Evolutionary conservation across 2,888 invertebrate genomes (phyloP), one percentile per base, ranked within the genome.

Genomic region (Chymomyza amoena): DNA sequence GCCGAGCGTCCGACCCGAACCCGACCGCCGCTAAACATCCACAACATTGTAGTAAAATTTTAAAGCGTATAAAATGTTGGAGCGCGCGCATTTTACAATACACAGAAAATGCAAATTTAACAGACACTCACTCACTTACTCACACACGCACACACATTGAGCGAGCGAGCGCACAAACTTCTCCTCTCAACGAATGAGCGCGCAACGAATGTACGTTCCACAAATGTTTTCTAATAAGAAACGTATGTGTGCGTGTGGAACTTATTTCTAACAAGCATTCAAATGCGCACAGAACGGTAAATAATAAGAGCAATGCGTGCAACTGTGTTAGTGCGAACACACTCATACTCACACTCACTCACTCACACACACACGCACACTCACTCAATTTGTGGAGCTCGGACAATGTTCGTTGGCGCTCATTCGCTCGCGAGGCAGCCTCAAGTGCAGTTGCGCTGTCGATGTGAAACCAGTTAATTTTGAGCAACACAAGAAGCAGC

Each of bases 41-140:
- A 57, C 15, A 66, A 81, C 80, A 75, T 70, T 78, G 81, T 81
- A 76, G 76, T 77, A 78, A 86, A 88, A 85, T 88, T 88, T 88
- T 89, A 88, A 88, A 87, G 83, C 88, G 87, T 85, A 87, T 88
- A 88, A 87, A 88, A 87, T 77, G 85, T 83, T 88, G 83, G 84
- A 76, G 82, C 81, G 70, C 72, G 70, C 67, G 73, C 68, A 66
- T 66, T 79, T 78, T 76, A 77, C 80, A 81, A 79, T 76, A 66
- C 70, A 73, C 71, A 66, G 68, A 63, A 64, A 71, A 66, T 45
- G 56, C 56, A 70, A 64, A 64, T 70, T 64, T 45, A 70, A 61
- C 57, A 68, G 18, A 70, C 65, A 57, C 72, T 54, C 57, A 28
- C 66, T 45, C 73, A 73, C 75, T 75, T 75, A 45, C 54, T 6